Base-by-base conservation (phyloP, 2,797 vertebrate genomes). In the Poeciliopsis infans region DNA sequence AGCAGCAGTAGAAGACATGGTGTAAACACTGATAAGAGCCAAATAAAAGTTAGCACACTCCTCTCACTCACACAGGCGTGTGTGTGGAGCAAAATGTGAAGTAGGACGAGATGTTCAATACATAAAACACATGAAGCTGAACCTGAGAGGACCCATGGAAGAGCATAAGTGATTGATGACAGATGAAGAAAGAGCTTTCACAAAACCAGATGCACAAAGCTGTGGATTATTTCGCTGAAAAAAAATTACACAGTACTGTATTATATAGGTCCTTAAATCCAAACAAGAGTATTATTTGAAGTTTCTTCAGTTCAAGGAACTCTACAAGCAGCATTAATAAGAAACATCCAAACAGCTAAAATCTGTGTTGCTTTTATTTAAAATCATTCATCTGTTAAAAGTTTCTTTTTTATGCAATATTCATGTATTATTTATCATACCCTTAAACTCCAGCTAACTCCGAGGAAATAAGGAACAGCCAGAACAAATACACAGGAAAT, bases 21-120 rank as follows among this genome's bases (percentile, higher is more conserved):
- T 31, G 23, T 36, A 76, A 45, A 84, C 69, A 59, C 78, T 73
- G 88, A 90, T 89, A 90, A 86, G 83, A 41, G 69, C 82, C 73
- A 91, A 87, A 87, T 74, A 53, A 88, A 84, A 18, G 0, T 23
- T 47, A 1, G 70, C 81, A 75, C 76, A 76, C 87, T 78, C 43
- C 74, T 81, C 72, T 72, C 69, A 75, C 77, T 71, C 79, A 31
- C 75, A 80, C 33, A 28, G 25, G 7, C n/a, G 15, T 13, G 12
- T 28, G 25, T 46, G 68, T 45, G 47, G 20, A 79, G 23, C 45
- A 18, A 57, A 39, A n/a, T n/a, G 11, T 74, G 55, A 77, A 7
- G 45, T 76, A 59, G 75, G 76, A 83, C 31, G 66, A 69, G 76
- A 79, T 72, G 69, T 59, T 57, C 25, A 79, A 79, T 49, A 53